phyloP scores from a whole-genome alignment of 2,888 invertebrate species.

The Trichogramma evanescens region DNA sequence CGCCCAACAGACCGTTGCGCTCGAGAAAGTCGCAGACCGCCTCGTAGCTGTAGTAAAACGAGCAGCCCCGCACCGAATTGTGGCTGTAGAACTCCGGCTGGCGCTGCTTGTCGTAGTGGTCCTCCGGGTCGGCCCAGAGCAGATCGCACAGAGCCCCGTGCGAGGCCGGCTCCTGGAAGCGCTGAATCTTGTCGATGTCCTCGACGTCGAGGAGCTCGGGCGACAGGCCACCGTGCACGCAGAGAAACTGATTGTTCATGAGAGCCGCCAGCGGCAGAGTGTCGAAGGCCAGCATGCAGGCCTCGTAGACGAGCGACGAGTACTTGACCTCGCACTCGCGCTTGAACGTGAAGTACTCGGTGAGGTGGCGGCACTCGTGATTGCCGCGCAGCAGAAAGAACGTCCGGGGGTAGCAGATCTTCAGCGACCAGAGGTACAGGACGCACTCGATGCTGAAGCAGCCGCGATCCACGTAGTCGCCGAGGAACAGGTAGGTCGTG shows the following conservation, averaged over 20 bases:
- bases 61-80: slow-evolving; percentile 13
- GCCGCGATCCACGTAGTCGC: slow-evolving; percentile 1
- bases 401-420: neutral
- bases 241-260: slow-evolving; percentile 16
- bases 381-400: neutral
- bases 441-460: neutral
- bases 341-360: neutral
- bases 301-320: slow-evolving; percentile 8
- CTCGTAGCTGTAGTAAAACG: slow-evolving; percentile 8
- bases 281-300: slow-evolving; percentile 19
- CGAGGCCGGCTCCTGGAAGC: slow-evolving; percentile 18
- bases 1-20: neutral
- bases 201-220: slow-evolving; percentile 7
- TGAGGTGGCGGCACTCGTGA: neutral
- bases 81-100: neutral
- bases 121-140: slow-evolving; percentile 18
- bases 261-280: slow-evolving; percentile 20
- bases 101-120: slow-evolving; percentile 6
- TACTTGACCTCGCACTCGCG: slow-evolving; percentile 9
- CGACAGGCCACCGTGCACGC: slow-evolving; percentile 19
- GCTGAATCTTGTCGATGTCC: slow-evolving; percentile 11
- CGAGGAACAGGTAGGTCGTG: neutral
- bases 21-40: slow-evolving; percentile 12
- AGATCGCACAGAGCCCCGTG: slow-evolving; percentile 16
- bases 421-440: neutral